phyloP scores from a whole-genome alignment of 2,888 invertebrate species.

The Tineola bisselliella region DNA sequence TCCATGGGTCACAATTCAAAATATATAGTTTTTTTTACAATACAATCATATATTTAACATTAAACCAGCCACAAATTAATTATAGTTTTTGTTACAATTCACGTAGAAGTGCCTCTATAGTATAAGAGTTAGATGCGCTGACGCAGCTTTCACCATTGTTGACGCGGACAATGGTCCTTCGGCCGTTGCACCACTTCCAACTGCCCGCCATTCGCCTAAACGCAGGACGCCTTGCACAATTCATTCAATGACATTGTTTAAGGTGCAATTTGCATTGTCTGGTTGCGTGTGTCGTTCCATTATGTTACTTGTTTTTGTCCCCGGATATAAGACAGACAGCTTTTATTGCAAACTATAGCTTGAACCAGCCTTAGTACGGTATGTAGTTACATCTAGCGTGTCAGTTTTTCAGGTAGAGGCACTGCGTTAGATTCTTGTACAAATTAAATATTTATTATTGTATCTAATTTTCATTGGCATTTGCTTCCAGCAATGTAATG shows the following conservation, averaged over 20 bases:
- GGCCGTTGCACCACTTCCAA: constrained; percentile 39
- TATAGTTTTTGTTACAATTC: neutral
- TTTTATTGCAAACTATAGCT: too few relatives aligned
- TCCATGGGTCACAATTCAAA: too few relatives aligned
- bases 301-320: neutral
- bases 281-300: neutral
- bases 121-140: constrained; percentile 16
- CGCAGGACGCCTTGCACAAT: neutral
- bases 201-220: neutral
- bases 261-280: constrained; percentile 4
- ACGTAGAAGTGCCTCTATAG: neutral
- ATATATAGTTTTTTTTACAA: too few relatives aligned
- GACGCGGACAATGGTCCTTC: constrained; percentile 37
- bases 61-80: too few relatives aligned
- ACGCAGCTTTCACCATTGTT: constrained; percentile 55
- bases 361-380: too few relatives aligned
- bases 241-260: constrained; percentile 1
- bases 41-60: too few relatives aligned
- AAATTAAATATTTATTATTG: too few relatives aligned
- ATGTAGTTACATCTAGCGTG: too few relatives aligned
- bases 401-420: too few relatives aligned
- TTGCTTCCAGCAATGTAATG: too few relatives aligned
- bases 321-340: neutral
- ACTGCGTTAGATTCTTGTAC: too few relatives aligned
- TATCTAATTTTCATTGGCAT: too few relatives aligned